A percentile compares a stretch with the other conserved stretches of the same genome.
Conservation (phyloP, 2,888 invertebrate species). For the Hirtodrosophila duncani region DNA sequence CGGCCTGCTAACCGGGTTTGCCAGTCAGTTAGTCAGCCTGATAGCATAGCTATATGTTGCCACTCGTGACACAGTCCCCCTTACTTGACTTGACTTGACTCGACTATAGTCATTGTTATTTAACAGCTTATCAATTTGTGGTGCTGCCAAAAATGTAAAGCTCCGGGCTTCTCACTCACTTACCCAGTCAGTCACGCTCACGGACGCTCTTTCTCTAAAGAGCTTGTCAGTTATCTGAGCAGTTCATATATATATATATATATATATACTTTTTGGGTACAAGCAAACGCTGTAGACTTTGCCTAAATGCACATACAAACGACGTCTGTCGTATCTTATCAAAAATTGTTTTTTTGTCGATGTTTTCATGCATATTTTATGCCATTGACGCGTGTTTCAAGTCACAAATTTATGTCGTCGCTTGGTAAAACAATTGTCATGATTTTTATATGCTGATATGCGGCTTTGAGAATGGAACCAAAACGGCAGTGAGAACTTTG, state of each 20-base stretch:
- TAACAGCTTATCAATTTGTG: conserved; percentile 50
- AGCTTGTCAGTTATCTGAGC: conserved; percentile 22
- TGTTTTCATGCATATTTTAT: conserved; percentile 24
- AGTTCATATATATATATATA: neutral
- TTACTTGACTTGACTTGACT: conserved; percentile 23
- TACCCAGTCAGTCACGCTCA: too few species aligned
- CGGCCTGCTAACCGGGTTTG: too few species aligned
- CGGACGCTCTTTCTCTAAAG: conserved; percentile 4
- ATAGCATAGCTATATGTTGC: conserved; percentile 6
- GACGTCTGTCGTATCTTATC: conserved; percentile 21
- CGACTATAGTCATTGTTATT: too few species aligned
- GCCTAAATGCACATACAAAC: too few species aligned
- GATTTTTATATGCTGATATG: neutral
- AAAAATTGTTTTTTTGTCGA: conserved; percentile 7
- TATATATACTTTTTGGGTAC: conserved; percentile 28
- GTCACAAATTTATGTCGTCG: conserved; percentile 16
- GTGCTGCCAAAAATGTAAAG: conserved; percentile 19
- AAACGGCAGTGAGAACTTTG: too few species aligned
- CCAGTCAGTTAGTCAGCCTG: too few species aligned
- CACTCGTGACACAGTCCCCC: conserved; percentile 51
- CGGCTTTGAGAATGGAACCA: neutral
- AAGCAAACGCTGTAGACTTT: conserved; percentile 33
- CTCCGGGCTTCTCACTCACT: too few species aligned
- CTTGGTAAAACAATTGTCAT: conserved; percentile 1
- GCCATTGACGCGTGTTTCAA: conserved; percentile 17